Conservation (phyloP, 2,888 invertebrate genomes). For the Plagiodera versicolora region DNA sequence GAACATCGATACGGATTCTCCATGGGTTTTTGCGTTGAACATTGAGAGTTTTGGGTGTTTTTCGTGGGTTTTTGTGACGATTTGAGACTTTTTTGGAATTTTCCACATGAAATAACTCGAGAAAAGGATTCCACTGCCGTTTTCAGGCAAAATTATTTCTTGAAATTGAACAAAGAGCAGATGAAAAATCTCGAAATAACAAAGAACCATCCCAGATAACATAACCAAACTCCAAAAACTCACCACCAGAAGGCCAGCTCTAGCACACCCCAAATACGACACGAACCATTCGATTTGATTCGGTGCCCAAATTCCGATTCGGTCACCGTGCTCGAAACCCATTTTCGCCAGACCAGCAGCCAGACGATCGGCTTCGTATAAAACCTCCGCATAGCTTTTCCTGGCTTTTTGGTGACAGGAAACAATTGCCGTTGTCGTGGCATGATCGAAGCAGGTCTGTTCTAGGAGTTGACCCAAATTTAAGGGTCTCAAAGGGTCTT, state of each 20-base stretch:
- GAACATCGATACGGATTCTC: too few species aligned
- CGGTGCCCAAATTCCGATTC: constrained; percentile 79
- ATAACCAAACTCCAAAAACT: too few species aligned
- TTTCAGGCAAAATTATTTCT: too few species aligned
- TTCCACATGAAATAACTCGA: too few species aligned
- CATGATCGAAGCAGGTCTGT: constrained; percentile 57
- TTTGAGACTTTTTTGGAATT: too few species aligned
- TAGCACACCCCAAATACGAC: constrained; percentile 68
- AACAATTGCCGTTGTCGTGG: constrained; percentile 61
- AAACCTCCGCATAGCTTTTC: constrained; percentile 58
- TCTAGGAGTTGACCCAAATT: constrained; percentile 65
- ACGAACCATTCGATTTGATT: constrained; percentile 78
- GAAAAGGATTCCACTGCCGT: too few species aligned
- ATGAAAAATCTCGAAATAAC: too few species aligned
- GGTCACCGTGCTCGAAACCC: constrained; percentile 72
- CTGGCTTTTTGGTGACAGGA: constrained; percentile 59
- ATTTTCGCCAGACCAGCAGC: constrained; percentile 70
- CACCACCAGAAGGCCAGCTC: constrained; percentile 73
- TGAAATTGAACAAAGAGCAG: too few species aligned
- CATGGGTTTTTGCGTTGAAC: too few species aligned
- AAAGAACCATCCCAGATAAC: too few species aligned
- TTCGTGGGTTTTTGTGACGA: too few species aligned
- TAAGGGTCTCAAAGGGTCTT: constrained; percentile 56
- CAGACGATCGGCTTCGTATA: constrained; percentile 64
- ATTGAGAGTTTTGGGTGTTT: too few species aligned